These are phyloP conservation scores for Pluvialis apricaria DNA, from an alignment of 2,113 vertebrate species.

Conservation along the genomic window DNA sequence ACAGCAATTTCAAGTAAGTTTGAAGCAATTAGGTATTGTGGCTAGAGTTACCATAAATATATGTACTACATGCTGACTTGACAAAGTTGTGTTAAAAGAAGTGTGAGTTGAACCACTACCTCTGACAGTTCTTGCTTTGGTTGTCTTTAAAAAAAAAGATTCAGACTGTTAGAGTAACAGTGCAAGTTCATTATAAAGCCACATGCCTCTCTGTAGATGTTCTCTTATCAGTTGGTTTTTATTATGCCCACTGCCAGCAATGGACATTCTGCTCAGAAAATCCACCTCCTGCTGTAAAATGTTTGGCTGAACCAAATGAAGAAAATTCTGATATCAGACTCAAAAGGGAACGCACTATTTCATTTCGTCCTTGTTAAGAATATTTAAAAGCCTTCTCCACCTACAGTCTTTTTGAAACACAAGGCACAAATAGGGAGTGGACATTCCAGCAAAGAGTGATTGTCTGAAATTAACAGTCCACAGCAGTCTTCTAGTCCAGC, in stretches of 20 bases:
- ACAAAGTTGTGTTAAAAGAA: conserved; percentile 4
- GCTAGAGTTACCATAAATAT: not conserved
- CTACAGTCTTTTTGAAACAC: conserved; percentile 62
- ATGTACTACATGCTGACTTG: not conserved
- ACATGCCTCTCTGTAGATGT: not conserved
- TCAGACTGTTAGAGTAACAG: conserved; percentile 12
- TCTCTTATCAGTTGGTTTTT: not conserved
- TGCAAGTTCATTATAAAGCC: not conserved
- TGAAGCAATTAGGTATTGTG: not conserved
- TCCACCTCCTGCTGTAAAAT: conserved; percentile 17
- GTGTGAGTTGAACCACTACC: not conserved
- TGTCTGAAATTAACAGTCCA: conserved; percentile 50
- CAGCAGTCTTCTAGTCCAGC: conserved; percentile 21
- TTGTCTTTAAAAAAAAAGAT: conserved; percentile 7
- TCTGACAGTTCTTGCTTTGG: conserved; percentile 47
- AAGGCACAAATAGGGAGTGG: conserved; percentile 70
- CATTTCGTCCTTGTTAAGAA: conserved; percentile 40
- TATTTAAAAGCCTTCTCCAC: conserved; percentile 50
- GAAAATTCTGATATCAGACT: conserved; percentile 16
- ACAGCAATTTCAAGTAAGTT: conserved; percentile 23
- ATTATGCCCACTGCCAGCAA: conserved; percentile 28
- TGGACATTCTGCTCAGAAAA: not conserved
- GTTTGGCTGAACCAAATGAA: not conserved
- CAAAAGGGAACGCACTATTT: not conserved
- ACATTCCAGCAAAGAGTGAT: conserved; percentile 60